phyloP scores from a whole-genome alignment of 2,797 vertebrate species.

The Poecilia wingei region DNA sequence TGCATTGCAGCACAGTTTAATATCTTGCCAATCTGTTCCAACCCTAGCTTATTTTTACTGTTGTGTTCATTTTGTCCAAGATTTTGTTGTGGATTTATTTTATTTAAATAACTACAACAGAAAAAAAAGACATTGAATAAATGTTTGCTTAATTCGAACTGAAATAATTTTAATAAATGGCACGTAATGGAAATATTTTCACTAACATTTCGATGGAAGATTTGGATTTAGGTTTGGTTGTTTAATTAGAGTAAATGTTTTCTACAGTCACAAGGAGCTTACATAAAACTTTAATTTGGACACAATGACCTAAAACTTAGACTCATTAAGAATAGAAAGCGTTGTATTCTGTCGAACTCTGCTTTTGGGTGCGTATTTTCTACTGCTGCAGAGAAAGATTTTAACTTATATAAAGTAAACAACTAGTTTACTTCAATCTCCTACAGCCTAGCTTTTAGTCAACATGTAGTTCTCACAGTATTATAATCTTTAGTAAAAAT shows the following conservation, averaged over 20 bases:
- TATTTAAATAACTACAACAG: not conserved
- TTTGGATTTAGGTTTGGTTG: not conserved
- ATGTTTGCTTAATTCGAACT: not conserved
- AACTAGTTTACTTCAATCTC: not conserved
- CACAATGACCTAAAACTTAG: conserved; percentile 14
- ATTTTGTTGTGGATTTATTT: not conserved
- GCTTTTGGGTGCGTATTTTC: not conserved
- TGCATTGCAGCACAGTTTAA: conserved; percentile 19
- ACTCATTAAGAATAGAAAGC: conserved; percentile 3
- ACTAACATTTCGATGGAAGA: not conserved
- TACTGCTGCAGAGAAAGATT: not conserved
- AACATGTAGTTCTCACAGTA: not conserved
- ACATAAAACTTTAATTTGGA: conserved; percentile 20
- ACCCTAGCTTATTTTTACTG: not conserved
- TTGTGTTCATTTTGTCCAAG: not conserved
- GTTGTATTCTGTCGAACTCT: not conserved
- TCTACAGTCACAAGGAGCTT: conserved; percentile 8
- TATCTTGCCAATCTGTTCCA: conserved; percentile 26
- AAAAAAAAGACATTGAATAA: not conserved
- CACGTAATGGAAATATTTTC: not conserved
- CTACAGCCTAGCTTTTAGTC: not conserved
- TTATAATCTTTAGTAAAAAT: too few species aligned
- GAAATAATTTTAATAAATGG: not conserved
- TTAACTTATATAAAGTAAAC: not conserved
- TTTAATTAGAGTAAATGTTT: not conserved